Percentiles rank a stretch among this genome's conserved stretches.
phyloP scores from a whole-genome alignment of 2,797 vertebrate genomes.

The Myiotriccus ornatus region DNA sequence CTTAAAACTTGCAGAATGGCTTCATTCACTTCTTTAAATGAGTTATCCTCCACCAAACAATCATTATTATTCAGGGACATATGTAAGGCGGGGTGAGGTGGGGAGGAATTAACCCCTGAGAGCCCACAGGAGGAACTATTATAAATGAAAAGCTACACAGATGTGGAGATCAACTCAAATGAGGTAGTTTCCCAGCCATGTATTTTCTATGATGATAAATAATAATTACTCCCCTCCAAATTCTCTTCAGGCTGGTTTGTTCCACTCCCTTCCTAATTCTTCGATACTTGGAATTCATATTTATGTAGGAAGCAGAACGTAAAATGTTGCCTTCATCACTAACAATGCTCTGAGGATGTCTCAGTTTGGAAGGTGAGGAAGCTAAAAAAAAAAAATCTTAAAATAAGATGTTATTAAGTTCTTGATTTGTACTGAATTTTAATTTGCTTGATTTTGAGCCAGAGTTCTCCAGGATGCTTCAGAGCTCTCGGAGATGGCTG shows the following conservation, averaged over 20 bases:
- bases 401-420: background rate
- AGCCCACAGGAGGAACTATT: background rate
- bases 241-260: background rate
- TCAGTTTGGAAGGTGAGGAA: background rate
- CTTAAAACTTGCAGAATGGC: background rate
- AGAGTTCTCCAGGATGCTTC: background rate
- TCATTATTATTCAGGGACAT: background rate
- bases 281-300: background rate
- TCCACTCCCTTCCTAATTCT: background rate
- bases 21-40: background rate
- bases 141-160: background rate
- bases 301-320: background rate
- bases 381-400: background rate
- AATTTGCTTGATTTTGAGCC: background rate
- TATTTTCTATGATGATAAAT: background rate
- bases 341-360: background rate
- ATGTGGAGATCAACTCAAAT: background rate
- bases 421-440: background rate
- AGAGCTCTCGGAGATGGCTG: fast-evolving
- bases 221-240: background rate
- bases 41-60: background rate
- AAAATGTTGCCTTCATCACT: background rate
- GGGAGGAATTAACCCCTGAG: background rate
- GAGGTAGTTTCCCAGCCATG: background rate
- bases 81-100: background rate